Base-by-base conservation (phyloP, 2,113 vertebrate genomes). In the Cyphomyrus plagiostoma region DNA sequence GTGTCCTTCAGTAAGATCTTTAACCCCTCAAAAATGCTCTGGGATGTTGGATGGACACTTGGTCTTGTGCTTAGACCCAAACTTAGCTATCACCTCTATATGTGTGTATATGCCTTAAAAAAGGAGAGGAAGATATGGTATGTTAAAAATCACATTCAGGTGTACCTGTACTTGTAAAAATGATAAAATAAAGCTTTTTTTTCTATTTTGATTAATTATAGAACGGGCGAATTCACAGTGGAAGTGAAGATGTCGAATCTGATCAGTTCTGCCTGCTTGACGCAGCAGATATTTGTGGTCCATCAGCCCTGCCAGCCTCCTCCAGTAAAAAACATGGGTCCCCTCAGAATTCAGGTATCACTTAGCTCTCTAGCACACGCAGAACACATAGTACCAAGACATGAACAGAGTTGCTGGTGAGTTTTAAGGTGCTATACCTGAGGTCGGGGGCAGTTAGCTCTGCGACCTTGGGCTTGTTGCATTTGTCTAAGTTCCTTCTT, bases 291-390 rank as follows among this genome's bases (percentile, higher is more conserved):
- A 19, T 97, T 98, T 90, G 91, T 97, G 0, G 94, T 97, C 85
- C 89, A 84, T 10, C 86, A 93, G 30, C 93, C 93, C 7, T 98
- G 97, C 93, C 94, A 94, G 48, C 97, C 97, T 48, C 97, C 97
- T 30, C 94, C 95, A 0, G 96, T 97, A 35, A 96, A 96, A 93
- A 96, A 95, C 92, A 95, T 96, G 95, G 97, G 97, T 21, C 97
- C 96, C 0, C 48, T 56, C 2, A 95, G 91, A 90, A 88, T 97
- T 6, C 95, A 97, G 96, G 97, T 97, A 94, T 23, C 86, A 26
- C 3, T 30, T 4, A 3, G 11, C n/a, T 19, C 42, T 56, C 2
- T 19, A 4, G n/a, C 77, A 62, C 23, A 19, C 10, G 9, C 10
- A 52, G 42, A 35, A 56, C 26, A n/a, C 42, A 21, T 15, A 9